phyloP scores from a whole-genome alignment of 2,888 invertebrate species.

The Ophion obscuratus region DNA sequence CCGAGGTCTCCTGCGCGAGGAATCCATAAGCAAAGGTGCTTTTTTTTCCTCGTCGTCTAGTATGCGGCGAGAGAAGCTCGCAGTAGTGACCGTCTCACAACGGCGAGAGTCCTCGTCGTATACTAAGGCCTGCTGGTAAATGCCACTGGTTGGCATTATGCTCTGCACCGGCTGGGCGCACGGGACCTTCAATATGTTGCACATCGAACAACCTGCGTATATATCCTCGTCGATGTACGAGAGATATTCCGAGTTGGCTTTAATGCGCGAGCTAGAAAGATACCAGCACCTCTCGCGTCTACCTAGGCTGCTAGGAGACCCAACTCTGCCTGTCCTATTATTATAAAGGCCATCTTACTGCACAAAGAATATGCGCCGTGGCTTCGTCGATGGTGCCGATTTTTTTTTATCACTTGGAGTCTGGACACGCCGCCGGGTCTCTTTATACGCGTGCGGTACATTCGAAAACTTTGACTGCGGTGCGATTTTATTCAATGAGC shows the following conservation, averaged over 20 bases:
- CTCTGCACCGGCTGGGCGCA: conserved; percentile 57
- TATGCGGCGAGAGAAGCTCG: conserved; percentile 34
- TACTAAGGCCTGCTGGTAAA: conserved; percentile 75
- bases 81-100: conserved; percentile 28
- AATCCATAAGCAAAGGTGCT: conserved; percentile 43
- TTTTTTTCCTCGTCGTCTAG: conserved; percentile 35
- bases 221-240: conserved; percentile 48
- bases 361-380: too few species aligned
- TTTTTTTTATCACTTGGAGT: too few species aligned
- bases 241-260: conserved; percentile 52
- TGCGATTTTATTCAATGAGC: conserved; percentile 48
- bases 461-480: conserved; percentile 52
- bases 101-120: conserved; percentile 42
- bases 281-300: conserved; percentile 52
- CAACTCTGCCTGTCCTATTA: conserved; percentile 47
- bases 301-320: conserved; percentile 10
- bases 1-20: conserved; percentile 8
- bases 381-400: too few species aligned
- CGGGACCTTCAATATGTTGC: conserved; percentile 81
- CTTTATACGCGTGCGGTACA: conserved; percentile 12
- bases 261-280: conserved; percentile 63
- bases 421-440: too few species aligned
- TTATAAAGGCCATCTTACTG: conserved; percentile 16
- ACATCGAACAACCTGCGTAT: conserved; percentile 67
- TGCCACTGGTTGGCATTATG: conserved; percentile 84